A percentile compares a stretch with the other conserved stretches of the same genome.
Conservation (phyloP, 2,888 invertebrate genomes). For the Anticlea derivata region DNA sequence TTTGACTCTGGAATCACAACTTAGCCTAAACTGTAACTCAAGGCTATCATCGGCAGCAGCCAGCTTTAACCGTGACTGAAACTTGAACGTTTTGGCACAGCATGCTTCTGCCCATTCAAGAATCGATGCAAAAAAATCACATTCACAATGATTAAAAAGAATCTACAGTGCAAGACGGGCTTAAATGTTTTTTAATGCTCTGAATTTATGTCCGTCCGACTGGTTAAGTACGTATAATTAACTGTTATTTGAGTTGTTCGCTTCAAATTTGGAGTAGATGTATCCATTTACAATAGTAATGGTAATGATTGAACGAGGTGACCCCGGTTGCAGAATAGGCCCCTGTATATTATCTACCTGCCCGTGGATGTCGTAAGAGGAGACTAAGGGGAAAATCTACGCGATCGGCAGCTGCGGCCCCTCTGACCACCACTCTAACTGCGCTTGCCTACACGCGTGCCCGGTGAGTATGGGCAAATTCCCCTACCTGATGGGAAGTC, state of each 20-base stretch:
- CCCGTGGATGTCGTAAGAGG: no score
- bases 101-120: constrained; percentile 30
- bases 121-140: constrained; percentile 20
- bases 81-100: constrained; percentile 12
- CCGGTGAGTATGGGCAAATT: no score
- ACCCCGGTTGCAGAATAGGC: no score
- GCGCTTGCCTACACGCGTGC: no score
- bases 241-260: constrained; percentile 4
- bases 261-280: neutral
- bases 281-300: neutral
- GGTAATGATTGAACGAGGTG: no score
- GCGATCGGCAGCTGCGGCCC: no score
- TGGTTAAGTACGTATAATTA: neutral
- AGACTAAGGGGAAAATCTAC: no score
- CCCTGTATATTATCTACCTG: no score
- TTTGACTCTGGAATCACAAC: no score
- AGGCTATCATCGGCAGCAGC: neutral
- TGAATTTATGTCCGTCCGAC: neutral
- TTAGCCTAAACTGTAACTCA: no score
- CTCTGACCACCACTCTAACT: no score
- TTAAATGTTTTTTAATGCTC: constrained; percentile 2
- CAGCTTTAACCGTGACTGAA: neutral
- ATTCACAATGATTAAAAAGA: constrained; percentile 18
- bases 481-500: no score
- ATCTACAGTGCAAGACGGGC: constrained; percentile 19